Percentiles rank a stretch among this genome's conserved stretches.
phyloP scores from a whole-genome alignment of 2,797 vertebrate species.

The Megalops cyprinoides region DNA sequence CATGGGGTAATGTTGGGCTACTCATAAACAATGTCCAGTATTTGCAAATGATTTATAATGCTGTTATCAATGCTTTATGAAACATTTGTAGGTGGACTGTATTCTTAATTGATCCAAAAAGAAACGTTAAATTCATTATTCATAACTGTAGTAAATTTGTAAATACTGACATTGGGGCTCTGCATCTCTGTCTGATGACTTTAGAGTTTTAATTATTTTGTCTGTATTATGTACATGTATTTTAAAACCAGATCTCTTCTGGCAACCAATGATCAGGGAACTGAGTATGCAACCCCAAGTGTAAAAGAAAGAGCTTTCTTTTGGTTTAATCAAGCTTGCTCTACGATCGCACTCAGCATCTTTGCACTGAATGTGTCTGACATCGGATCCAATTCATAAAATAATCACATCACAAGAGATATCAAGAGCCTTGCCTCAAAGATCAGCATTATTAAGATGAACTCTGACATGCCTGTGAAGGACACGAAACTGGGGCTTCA shows the following conservation, averaged over 20 bases:
- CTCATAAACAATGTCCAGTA: too few relatives aligned
- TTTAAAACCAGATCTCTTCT: background rate
- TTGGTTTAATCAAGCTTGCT: background rate
- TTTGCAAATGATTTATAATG: too few relatives aligned
- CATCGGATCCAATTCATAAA: background rate
- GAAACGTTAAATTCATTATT: too few relatives aligned
- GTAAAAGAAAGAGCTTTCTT: background rate
- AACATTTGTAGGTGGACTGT: too few relatives aligned
- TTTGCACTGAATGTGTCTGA: slow-evolving; percentile 1
- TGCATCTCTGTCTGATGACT: background rate
- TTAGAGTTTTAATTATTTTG: background rate
- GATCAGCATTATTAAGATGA: slow-evolving; percentile 5
- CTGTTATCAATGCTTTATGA: too few relatives aligned
- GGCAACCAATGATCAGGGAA: background rate
- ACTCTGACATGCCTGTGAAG: slow-evolving; percentile 4
- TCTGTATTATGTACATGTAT: background rate
- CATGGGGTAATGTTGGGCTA: too few relatives aligned
- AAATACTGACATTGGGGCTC: background rate
- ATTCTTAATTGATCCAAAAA: too few relatives aligned
- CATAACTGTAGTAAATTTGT: too few relatives aligned
- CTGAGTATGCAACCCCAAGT: background rate
- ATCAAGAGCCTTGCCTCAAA: background rate
- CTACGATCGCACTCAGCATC: background rate
- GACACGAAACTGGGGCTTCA: background rate
- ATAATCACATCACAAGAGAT: background rate